phyloP scores from a whole-genome alignment of 2,797 vertebrate genomes.

The Eurystomus glaucurus region DNA sequence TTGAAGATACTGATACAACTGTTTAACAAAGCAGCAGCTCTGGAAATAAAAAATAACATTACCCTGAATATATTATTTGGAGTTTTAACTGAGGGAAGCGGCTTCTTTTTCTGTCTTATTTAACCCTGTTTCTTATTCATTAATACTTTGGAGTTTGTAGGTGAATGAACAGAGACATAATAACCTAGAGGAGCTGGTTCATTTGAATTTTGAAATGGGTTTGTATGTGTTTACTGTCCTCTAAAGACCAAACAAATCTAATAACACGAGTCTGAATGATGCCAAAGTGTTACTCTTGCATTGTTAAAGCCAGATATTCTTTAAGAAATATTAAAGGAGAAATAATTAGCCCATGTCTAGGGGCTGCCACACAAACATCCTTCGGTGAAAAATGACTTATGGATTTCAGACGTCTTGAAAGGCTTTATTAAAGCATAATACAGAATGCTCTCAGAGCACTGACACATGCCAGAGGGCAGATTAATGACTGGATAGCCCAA shows the following conservation, averaged over 20 bases:
- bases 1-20: not conserved
- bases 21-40: not conserved
- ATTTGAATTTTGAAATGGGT: not conserved
- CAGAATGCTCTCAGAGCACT: slow-evolving; percentile 7
- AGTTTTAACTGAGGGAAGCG: not conserved
- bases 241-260: not conserved
- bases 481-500: slow-evolving; percentile 20
- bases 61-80: not conserved
- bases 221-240: not conserved
- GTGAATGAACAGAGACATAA: not conserved
- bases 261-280: not conserved
- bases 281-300: not conserved
- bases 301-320: not conserved
- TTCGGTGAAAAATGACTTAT: slow-evolving; percentile 47
- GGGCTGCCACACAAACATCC: not conserved
- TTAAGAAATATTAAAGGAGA: slow-evolving; percentile 7
- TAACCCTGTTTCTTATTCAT: not conserved
- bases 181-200: not conserved
- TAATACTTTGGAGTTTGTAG: not conserved
- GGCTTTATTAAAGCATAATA: slow-evolving; percentile 58
- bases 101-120: not conserved
- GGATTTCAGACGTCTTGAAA: not conserved
- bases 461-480: slow-evolving; percentile 36
- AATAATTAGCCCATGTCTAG: slow-evolving; percentile 17
- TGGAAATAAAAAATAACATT: not conserved